These are phyloP conservation scores for Mesaphorura yosii DNA, from an alignment of 1,140 invertebrate genomes.

Conservation along the genomic window DNA sequence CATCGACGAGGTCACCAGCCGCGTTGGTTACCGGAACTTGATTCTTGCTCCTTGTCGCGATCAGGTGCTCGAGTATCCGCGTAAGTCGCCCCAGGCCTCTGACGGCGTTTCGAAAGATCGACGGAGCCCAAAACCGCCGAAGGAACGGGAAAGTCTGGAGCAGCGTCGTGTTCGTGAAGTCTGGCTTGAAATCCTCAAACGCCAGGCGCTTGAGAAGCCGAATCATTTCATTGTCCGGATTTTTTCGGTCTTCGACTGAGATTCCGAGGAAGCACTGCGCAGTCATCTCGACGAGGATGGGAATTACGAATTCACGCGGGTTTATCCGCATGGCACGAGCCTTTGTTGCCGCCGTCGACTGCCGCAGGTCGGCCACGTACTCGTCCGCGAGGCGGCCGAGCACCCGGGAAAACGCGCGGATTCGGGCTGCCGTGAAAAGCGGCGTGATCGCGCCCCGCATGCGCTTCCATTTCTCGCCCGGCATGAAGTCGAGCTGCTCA, in stretches of 20 bases:
- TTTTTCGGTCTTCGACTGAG: constrained; percentile 11
- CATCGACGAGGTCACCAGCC: too few species aligned
- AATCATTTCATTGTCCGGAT: constrained; percentile 19
- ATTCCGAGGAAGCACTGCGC: constrained; percentile 16
- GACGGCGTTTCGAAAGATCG: constrained; percentile 1
- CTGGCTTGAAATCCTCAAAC: constrained; percentile 7
- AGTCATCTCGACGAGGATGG: constrained; percentile 9
- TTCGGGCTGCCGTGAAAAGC: too few species aligned
- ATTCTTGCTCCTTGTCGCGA: too few species aligned
- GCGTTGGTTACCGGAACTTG: too few species aligned
- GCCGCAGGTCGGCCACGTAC: too few species aligned
- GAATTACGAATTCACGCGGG: constrained; percentile 7
- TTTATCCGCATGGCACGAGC: neutral
- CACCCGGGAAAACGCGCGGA: too few species aligned
- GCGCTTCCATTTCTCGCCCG: constrained; percentile 23
- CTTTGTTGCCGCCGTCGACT: neutral
- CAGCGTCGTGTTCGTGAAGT: constrained; percentile 12
- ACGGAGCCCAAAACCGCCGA: neutral
- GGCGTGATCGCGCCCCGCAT: too few species aligned
- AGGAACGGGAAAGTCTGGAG: constrained; percentile 26
- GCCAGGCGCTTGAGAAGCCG: constrained; percentile 4
- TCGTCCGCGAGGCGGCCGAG: too few species aligned
- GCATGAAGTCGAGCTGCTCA: constrained; percentile 24
- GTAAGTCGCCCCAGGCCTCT: constrained; percentile 1
- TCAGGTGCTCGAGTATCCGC: neutral